These are phyloP conservation scores for Amblyjoppa fuscipennis DNA, from an alignment of 2,888 invertebrate genomes.

Conservation along the genomic window DNA sequence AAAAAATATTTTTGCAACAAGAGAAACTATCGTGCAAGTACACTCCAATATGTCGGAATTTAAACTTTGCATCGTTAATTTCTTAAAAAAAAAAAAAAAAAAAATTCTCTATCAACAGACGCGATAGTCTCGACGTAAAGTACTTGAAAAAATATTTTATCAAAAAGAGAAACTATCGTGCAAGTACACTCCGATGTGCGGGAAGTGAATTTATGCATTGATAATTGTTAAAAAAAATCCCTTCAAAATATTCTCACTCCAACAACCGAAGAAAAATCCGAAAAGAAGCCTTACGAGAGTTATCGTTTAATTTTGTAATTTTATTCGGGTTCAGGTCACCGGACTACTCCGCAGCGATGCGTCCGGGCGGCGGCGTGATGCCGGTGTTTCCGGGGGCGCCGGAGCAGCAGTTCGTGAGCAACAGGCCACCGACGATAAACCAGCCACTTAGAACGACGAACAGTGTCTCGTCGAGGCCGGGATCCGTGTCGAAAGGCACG, in stretches of 20 bases:
- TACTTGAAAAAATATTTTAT: too few relatives aligned
- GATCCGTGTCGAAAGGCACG: slow-evolving; percentile 83
- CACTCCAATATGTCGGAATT: too few relatives aligned
- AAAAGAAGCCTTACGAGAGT: not conserved
- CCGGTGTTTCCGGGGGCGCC: slow-evolving; percentile 80
- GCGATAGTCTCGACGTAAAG: too few relatives aligned
- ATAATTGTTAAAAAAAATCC: too few relatives aligned
- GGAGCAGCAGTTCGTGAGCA: slow-evolving; percentile 69
- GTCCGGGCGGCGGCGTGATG: slow-evolving; percentile 81
- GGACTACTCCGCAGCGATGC: slow-evolving; percentile 83
- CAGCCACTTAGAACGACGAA: slow-evolving; percentile 80
- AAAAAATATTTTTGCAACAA: too few relatives aligned
- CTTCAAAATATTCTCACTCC: not conserved
- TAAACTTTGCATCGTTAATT: too few relatives aligned
- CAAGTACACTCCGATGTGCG: too few relatives aligned
- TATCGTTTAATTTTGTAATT: slow-evolving; percentile 5
- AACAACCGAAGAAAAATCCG: not conserved
- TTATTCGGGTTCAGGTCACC: slow-evolving; percentile 79
- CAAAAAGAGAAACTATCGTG: too few relatives aligned
- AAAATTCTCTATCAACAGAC: too few relatives aligned
- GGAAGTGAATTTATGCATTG: too few relatives aligned
- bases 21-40: too few relatives aligned
- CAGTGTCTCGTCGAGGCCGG: slow-evolving; percentile 78
- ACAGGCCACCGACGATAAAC: slow-evolving; percentile 73
- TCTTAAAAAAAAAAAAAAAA: too few relatives aligned